These are phyloP conservation scores for Oxygymnocypris stewartii DNA, from an alignment of 2,113 vertebrate genomes.

Conservation along the genomic window DNA sequence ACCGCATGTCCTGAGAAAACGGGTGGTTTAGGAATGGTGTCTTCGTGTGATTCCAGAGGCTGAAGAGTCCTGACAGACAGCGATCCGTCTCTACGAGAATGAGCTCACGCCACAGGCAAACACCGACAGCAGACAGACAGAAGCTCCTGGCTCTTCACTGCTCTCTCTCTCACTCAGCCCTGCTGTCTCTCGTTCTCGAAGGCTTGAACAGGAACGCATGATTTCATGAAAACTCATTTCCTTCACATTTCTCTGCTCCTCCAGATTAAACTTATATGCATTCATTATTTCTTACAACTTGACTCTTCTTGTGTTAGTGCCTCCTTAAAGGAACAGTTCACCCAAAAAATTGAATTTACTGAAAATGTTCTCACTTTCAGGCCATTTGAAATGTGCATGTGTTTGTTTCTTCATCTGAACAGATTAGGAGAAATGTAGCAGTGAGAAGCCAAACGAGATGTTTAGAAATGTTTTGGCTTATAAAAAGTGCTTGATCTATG, in stretches of 20 bases:
- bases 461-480: not conserved
- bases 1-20: not conserved
- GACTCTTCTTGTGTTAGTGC: not conserved
- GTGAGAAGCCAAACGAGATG: not conserved
- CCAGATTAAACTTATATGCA: not conserved
- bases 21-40: not conserved
- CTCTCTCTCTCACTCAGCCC: not conserved
- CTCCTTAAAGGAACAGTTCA: not conserved
- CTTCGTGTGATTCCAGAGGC: not conserved
- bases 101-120: conserved; percentile 6
- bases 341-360: not conserved
- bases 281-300: not conserved
- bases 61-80: conserved; percentile 7
- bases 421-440: too few relatives aligned
- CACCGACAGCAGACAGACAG: not conserved
- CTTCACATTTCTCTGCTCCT: not conserved
- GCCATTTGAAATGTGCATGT: too few relatives aligned
- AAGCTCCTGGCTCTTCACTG: not conserved
- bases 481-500: not conserved
- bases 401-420: too few relatives aligned
- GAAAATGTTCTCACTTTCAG: too few relatives aligned
- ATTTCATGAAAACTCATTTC: not conserved
- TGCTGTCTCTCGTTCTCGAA: too few relatives aligned
- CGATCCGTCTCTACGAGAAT: not conserved
- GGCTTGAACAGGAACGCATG: not conserved